These are phyloP conservation scores for Cataglyphis rosenhaueri DNA, from an alignment of 2,888 invertebrate genomes.

Conservation along the genomic window DNA sequence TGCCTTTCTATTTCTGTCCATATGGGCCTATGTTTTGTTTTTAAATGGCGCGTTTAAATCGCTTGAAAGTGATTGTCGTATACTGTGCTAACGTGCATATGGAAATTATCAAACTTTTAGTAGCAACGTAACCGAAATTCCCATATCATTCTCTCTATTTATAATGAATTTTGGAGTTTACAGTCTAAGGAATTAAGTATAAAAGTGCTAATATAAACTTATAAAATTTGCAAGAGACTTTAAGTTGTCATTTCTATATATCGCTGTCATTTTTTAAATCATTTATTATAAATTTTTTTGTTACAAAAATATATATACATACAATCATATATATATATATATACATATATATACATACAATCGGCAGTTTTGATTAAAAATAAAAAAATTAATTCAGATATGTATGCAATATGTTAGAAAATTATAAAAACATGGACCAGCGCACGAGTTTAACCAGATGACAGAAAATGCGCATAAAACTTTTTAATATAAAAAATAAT, in stretches of 20 bases:
- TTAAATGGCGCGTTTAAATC: constrained; percentile 4
- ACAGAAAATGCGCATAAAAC: background rate
- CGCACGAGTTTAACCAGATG: background rate
- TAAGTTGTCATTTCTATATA: background rate
- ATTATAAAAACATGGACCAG: constrained; percentile 24
- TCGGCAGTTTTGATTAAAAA: background rate
- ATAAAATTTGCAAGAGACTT: background rate
- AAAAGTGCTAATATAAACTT: background rate
- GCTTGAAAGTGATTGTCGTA: background rate
- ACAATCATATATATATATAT: too few species aligned
- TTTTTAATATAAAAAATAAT: constrained; percentile 1
- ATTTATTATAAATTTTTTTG: constrained; percentile 39
- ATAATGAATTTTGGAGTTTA: background rate
- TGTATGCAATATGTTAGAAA: background rate
- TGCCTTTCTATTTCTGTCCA: constrained; percentile 4
- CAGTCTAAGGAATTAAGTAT: background rate
- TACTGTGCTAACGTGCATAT: background rate
- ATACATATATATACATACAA: constrained; percentile 12
- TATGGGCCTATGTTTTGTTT: background rate
- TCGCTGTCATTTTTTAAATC: background rate
- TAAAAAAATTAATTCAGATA: background rate
- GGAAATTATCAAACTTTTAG: background rate
- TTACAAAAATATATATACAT: constrained; percentile 12
- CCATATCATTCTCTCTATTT: background rate
- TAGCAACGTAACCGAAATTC: background rate